A percentile compares a stretch with the other conserved stretches of the same genome.
These are phyloP conservation scores for Rhyzopertha dominica DNA, from an alignment of 1,140 invertebrate genomes.

Conservation along the genomic window DNA sequence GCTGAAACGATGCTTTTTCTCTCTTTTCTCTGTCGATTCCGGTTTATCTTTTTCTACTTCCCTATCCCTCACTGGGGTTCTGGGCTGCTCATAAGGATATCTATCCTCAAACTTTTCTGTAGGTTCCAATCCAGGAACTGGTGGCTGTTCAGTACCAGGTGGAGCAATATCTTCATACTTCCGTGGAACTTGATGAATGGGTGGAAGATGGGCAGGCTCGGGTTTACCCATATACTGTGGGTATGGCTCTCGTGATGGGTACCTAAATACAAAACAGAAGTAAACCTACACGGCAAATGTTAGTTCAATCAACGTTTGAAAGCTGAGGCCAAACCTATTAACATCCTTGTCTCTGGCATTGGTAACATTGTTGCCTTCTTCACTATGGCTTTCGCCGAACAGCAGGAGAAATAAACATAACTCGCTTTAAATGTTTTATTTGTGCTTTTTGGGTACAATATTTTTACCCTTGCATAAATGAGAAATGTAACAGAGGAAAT, in stretches of 20 bases:
- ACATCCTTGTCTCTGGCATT: too few species aligned
- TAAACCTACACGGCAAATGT: too few species aligned
- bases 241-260: constrained; percentile 24
- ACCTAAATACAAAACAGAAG: constrained; percentile 30
- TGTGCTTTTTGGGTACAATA: too few species aligned
- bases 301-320: too few species aligned
- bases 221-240: constrained; percentile 22
- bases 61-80: constrained; percentile 17
- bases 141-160: constrained; percentile 41
- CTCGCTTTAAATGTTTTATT: too few species aligned
- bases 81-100: constrained; percentile 13
- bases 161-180: constrained; percentile 39
- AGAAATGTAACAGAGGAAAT: too few species aligned
- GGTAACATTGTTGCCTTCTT: too few species aligned
- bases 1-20: constrained; percentile 12
- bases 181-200: constrained; percentile 24
- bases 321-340: too few species aligned
- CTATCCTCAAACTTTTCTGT: constrained; percentile 19
- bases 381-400: too few species aligned
- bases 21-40: constrained; percentile 13
- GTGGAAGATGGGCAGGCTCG: constrained; percentile 13
- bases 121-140: constrained; percentile 39
- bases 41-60: constrained; percentile 22
- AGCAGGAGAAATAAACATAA: too few species aligned
- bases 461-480: too few species aligned